Conservation (phyloP, 2,888 invertebrate genomes). For the Drosophila borborema region DNA sequence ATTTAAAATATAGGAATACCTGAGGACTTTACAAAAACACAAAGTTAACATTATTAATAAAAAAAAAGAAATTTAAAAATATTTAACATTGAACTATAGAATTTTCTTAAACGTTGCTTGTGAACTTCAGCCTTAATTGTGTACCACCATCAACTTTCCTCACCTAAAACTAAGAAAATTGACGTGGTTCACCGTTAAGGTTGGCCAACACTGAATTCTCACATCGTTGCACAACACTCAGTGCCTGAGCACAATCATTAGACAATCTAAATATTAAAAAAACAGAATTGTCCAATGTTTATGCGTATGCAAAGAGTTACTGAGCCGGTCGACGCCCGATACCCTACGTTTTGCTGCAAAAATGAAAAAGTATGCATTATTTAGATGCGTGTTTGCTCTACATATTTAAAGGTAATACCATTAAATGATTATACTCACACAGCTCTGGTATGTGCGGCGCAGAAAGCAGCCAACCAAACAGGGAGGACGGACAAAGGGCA, state of each 20-base stretch:
- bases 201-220: not conserved
- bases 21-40: conserved; percentile 8
- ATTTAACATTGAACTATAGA: not conserved
- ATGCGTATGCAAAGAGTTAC: not conserved
- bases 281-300: conserved; percentile 12
- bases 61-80: no score
- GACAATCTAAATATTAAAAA: not conserved
- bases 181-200: conserved; percentile 11
- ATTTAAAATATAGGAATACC: not conserved
- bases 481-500: not conserved
- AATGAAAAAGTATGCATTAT: conserved; percentile 33
- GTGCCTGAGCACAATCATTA: conserved; percentile 12
- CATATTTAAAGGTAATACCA: conserved; percentile 71
- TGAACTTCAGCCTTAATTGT: not conserved
- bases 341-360: conserved; percentile 17
- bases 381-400: conserved; percentile 40
- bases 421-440: conserved; percentile 69
- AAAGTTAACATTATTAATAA: not conserved
- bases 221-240: not conserved
- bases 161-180: not conserved
- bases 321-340: not conserved
- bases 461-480: not conserved
- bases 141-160: conserved; percentile 20
- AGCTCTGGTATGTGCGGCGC: conserved; percentile 30
- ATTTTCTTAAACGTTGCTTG: not conserved